Conservation (phyloP, 2,797 vertebrate species). For the Synanceia verrucosa region DNA sequence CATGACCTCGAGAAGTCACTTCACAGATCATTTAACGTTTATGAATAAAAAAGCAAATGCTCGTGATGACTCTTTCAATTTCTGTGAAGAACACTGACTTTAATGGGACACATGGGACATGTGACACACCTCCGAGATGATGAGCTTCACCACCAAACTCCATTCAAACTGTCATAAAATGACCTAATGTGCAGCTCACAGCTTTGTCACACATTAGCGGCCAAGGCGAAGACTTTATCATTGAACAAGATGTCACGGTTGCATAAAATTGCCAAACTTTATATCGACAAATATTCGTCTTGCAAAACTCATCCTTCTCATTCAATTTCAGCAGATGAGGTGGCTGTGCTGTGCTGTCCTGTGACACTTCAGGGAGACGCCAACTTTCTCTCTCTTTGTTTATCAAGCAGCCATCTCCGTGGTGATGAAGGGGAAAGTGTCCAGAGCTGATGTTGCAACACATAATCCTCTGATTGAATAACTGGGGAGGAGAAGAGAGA, state of each 20-base stretch:
- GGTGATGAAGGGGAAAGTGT: conserved; percentile 46
- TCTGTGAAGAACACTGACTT: background rate
- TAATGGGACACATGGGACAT: background rate
- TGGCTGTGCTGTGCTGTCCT: conserved; percentile 20
- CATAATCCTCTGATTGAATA: conserved; percentile 74
- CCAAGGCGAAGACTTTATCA: background rate
- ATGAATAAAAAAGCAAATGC: background rate
- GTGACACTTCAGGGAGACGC: conserved; percentile 40
- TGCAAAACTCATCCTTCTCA: conserved; percentile 16
- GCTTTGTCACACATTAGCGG: background rate
- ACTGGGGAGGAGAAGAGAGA: conserved; percentile 61
- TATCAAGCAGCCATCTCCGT: conserved; percentile 62
- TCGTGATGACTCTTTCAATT: background rate
- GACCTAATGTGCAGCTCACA: background rate
- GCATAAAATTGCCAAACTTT: background rate
- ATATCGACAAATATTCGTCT: conserved; percentile 1
- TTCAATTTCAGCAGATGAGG: conserved; percentile 15
- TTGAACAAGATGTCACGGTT: background rate
- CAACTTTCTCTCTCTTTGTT: conserved; percentile 57
- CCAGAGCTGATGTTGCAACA: conserved; percentile 73
- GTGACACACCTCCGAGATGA: background rate
- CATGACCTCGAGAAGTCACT: conserved; percentile 9
- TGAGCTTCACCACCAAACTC: conserved; percentile 2
- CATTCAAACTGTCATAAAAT: background rate
- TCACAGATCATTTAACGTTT: background rate